A percentile compares a stretch with the other conserved stretches of the same genome.
phyloP scores from a whole-genome alignment of 2,888 invertebrate genomes.

The Clistopyga incitator region DNA sequence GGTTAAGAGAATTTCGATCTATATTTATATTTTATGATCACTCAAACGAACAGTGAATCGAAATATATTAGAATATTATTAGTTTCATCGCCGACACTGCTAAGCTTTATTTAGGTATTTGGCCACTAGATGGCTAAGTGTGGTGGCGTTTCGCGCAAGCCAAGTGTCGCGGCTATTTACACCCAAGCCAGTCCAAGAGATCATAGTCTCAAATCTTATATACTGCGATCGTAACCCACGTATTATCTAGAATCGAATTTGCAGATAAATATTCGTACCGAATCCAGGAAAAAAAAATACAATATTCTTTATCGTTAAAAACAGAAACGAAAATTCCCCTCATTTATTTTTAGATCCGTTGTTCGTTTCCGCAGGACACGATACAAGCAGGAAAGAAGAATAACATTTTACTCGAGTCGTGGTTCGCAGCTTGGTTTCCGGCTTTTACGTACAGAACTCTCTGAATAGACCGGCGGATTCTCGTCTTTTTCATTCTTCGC shows the following conservation, averaged over 20 bases:
- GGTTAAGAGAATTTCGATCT: neutral
- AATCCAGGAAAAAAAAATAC: slow-evolving; percentile 16
- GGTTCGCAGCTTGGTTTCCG: slow-evolving; percentile 35
- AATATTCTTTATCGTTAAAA: neutral
- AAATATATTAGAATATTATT: neutral
- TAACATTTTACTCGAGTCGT: slow-evolving; percentile 42
- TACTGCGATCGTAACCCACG: neutral
- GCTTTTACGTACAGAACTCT: slow-evolving; percentile 32
- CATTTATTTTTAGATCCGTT: slow-evolving; percentile 3
- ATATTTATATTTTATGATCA: neutral
- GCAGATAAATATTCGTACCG: neutral
- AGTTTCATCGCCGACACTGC: neutral
- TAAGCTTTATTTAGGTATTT: neutral
- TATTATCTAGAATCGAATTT: neutral
- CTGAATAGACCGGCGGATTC: slow-evolving; percentile 35
- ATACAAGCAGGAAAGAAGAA: slow-evolving; percentile 47
- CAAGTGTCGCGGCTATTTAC: too few species aligned
- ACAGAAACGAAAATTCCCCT: neutral
- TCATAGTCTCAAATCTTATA: neutral
- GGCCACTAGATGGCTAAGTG: too few species aligned
- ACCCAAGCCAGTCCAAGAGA: too few species aligned
- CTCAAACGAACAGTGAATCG: neutral
- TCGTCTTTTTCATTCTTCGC: slow-evolving; percentile 36
- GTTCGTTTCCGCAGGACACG: slow-evolving; percentile 32
- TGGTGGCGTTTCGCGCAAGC: too few species aligned